Base-by-base conservation (phyloP, 2,113 vertebrate genomes). In the Leucosticte australis region DNA sequence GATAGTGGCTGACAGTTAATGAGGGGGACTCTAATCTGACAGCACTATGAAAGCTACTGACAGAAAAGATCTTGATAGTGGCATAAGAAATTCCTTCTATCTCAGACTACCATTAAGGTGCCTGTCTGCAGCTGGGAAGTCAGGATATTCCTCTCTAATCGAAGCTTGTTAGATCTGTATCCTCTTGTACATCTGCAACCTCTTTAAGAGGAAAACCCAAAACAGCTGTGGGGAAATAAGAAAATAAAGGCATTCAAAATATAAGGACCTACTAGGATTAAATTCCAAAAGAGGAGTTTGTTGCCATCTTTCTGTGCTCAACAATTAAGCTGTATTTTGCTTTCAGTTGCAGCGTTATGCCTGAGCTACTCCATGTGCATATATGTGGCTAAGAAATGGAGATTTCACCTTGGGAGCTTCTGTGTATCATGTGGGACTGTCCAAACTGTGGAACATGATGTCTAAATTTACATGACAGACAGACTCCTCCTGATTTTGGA, bases 1-100 rank as follows among this genome's bases (percentile, higher is more conserved):
- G 95, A 93, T 87, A 96, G 83, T 33, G 37, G n/a, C 41, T 94
- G 90, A 55, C 92, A 94, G 92, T 79, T 97, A 96, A 95, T 90
- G 91, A 95, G 87, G 60, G 18, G 62, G 68, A 62, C 83, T 92
- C 70, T 97, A 95, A 96, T 96, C 95, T 90, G 94, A 92, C 95
- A 96, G 95, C 1, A 2, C 77, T 96, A 87, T 87, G 96, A 96
- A 95, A 97, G 87, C 85, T 91, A 44, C 86, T 76, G 90, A 83
- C 69, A 80, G 90, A 74, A 83, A 57, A 89, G 57, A 94, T 93
- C 88, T 88, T 57, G 94, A 94, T 96, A 96, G 70, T 65, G 60
- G 92, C 47, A 27, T 91, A 92, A 94, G 89, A 93, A 94, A 93
- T 95, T 87, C 88, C 77, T 85, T 77, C 87, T 87, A 56, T 91